Conservation (phyloP, 92 coral and sea anemone genomes). For the Paramuricea clavata region DNA sequence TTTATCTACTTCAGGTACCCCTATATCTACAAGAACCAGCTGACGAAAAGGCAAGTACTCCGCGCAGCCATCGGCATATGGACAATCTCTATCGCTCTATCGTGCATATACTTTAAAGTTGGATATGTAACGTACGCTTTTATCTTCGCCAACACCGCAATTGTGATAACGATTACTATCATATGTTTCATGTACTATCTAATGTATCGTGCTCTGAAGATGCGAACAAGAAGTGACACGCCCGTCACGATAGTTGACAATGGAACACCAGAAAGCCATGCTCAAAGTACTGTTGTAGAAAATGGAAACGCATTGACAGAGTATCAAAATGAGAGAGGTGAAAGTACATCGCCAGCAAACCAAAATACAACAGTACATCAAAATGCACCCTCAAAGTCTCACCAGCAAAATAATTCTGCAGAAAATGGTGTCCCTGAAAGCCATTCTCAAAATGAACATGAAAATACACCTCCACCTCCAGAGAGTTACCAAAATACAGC, state of each 20-base stretch:
- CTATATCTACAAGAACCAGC: constrained; percentile 49
- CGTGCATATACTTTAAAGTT: constrained; percentile 64
- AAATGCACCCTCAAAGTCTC: neutral
- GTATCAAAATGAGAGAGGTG: too few species aligned
- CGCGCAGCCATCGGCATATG: constrained; percentile 51
- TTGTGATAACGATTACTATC: constrained; percentile 54
- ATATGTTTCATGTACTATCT: constrained; percentile 58
- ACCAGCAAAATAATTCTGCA: neutral
- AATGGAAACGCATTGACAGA: neutral
- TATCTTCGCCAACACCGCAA: constrained; percentile 72
- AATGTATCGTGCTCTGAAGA: constrained; percentile 45
- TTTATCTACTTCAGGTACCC: too few species aligned
- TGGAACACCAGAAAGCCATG: neutral
- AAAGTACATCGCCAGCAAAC: too few species aligned
- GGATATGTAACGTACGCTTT: constrained; percentile 70
- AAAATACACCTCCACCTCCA: neutral
- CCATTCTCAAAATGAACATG: neutral
- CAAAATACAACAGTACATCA: neutral
- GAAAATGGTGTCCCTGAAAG: neutral
- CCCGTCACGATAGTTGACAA: constrained; percentile 28
- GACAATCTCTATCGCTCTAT: constrained; percentile 59
- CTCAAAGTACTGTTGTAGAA: neutral
- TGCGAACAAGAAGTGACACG: constrained; percentile 46
- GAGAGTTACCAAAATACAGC: neutral
- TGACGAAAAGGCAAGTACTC: constrained; percentile 46